Conservation (phyloP, 1,140 invertebrate species). For the Pemphigus obesinymphae region DNA sequence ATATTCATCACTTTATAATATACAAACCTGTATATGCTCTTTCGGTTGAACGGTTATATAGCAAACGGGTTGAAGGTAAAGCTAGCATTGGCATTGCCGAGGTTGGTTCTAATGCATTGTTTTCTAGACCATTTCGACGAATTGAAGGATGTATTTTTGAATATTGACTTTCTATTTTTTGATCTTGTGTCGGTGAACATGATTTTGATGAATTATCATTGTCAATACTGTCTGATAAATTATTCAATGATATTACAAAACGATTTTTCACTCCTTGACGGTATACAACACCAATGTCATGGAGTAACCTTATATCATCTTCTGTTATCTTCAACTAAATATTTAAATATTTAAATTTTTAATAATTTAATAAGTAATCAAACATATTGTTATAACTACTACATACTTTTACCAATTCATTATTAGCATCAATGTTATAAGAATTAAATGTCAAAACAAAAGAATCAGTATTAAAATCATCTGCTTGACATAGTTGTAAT, state of each 20-base stretch:
- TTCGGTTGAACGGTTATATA: neutral
- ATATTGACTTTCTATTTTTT: slow-evolving; percentile 36
- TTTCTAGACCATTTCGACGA: slow-evolving; percentile 27
- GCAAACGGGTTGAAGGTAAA: neutral
- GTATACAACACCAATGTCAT: slow-evolving; percentile 12
- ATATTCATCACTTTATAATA: too few species aligned
- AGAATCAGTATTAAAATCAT: neutral
- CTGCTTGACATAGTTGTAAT: neutral
- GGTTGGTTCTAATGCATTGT: neutral
- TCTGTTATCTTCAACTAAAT: slow-evolving; percentile 8
- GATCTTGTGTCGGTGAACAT: slow-evolving; percentile 15
- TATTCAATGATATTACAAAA: slow-evolving; percentile 1
- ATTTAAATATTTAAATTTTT: neutral
- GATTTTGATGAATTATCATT: slow-evolving; percentile 20
- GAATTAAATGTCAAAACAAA: slow-evolving; percentile 29
- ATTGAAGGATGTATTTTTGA: slow-evolving; percentile 19
- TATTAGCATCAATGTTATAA: neutral
- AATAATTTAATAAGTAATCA: neutral
- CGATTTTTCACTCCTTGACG: slow-evolving; percentile 4
- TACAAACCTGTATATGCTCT: neutral
- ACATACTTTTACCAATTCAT: slow-evolving; percentile 18
- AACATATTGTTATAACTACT: neutral
- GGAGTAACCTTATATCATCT: slow-evolving; percentile 21
- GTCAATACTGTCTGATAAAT: neutral
- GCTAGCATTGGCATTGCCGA: slow-evolving; percentile 27